phyloP scores from a whole-genome alignment of 2,888 invertebrate species.

The Acleris holmiana region DNA sequence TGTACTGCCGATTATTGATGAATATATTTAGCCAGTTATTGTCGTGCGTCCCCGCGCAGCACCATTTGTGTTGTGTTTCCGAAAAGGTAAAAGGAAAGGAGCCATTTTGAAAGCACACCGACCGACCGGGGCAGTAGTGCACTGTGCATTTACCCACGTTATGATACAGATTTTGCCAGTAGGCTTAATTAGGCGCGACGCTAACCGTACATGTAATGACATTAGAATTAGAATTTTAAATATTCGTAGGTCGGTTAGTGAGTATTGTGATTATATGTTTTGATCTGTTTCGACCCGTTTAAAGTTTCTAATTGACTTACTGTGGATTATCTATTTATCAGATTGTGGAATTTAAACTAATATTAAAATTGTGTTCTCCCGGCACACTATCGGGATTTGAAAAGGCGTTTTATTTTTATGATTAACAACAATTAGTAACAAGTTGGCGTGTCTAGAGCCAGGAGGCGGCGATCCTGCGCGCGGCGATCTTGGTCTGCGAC shows the following conservation, averaged over 20 bases:
- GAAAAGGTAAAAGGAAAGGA: slow-evolving; percentile 94
- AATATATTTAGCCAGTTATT: slow-evolving; percentile 46
- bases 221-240: slow-evolving; percentile 66
- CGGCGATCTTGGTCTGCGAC: slow-evolving; percentile 65
- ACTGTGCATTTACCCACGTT: slow-evolving; percentile 73
- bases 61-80: slow-evolving; percentile 94
- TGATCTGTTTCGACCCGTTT: slow-evolving; percentile 72
- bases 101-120: slow-evolving; percentile 95
- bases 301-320: slow-evolving; percentile 71
- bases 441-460: slow-evolving; percentile 56
- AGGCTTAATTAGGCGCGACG: slow-evolving; percentile 64
- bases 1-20: slow-evolving; percentile 50
- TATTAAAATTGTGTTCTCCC: slow-evolving; percentile 72
- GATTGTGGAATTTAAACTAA: slow-evolving; percentile 80
- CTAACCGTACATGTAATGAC: slow-evolving; percentile 66
- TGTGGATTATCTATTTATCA: slow-evolving; percentile 76
- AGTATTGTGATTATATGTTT: slow-evolving; percentile 74
- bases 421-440: neutral
- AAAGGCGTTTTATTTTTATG: slow-evolving; percentile 54
- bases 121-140: slow-evolving; percentile 77
- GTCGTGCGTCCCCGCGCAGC: slow-evolving; percentile 61
- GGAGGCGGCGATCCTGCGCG: slow-evolving; percentile 61
- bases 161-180: slow-evolving; percentile 65
- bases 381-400: slow-evolving; percentile 61
- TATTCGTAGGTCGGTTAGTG: slow-evolving; percentile 71